Base-by-base conservation (phyloP, 1,140 invertebrate species). In the Colletes latitarsis region DNA sequence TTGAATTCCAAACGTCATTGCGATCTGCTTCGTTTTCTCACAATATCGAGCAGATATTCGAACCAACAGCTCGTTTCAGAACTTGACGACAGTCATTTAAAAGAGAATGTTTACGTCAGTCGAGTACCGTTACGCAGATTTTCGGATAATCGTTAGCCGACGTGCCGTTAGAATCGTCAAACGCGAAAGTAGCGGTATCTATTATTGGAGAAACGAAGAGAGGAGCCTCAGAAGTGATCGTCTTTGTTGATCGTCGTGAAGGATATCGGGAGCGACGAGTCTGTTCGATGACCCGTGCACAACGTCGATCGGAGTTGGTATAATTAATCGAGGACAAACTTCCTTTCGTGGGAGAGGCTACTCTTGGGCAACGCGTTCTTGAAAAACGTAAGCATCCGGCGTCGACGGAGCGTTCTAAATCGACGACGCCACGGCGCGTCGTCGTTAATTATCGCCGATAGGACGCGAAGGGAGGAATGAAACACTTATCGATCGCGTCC, bases 51-150 rank as follows among this genome's bases (percentile, higher is more conserved):
- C 30, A 30, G 30, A 30, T 30, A 30, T 30, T 30, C 30, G 30
- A 30, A 30, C 30, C 30, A 30, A 30, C 30, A 30, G 30, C 30
- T 30, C 30, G 30, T 30, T 30, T 30, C 30, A 41, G 12, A n/a
- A 19, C 10, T 9, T 4, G 39, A 17, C 17, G 30, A 41, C 39
- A 63, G 63, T 60, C 19, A 4, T 58, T 77, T 30, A 17, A 53
- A 58, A 69, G 43, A 49, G 39, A 30, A 4, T 52, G 21, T 73
- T 81, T 83, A 64, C 84, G 84, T 85, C 84, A 86, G 60, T 46
- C 55, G 60, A 75, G 30, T 86, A 86, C 83, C 84, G 84, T 86
- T 86, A 82, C 72, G 62, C 83, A 75, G 83, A 85, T 84, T 85
- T 85, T 85, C 14, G 84, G 46, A 77, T 85, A 84, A 82, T 85